Evolutionary conservation across 2,113 vertebrate genomes (phyloP).

Genomic region (Aythya baeri): DNA sequence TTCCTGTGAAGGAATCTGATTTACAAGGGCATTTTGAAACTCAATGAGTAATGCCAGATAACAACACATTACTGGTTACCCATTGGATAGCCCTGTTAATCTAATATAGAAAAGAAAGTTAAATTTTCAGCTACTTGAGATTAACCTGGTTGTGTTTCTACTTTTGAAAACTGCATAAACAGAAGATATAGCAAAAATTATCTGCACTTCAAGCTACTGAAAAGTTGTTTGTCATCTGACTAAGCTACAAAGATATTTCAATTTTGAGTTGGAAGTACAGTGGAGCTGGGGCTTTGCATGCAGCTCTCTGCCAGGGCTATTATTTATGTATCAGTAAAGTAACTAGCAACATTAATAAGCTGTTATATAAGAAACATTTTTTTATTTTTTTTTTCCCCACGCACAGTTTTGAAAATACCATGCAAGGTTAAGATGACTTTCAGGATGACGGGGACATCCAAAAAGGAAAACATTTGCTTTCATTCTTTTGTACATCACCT

Average conservation of each 20-base stretch:
- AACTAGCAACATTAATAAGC: not conserved
- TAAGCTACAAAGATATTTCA: not conserved
- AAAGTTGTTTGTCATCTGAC: not conserved
- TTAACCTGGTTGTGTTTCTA: not conserved
- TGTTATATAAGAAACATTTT: not conserved
- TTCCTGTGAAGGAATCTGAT: not conserved
- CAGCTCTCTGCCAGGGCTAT: not conserved
- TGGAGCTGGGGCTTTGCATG: not conserved
- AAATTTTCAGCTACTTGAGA: accelerated
- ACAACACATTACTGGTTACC: not conserved
- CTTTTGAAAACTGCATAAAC: not conserved
- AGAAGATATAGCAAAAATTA: not conserved
- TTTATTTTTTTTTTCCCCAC: not conserved
- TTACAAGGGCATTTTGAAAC: not conserved
- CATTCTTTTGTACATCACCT: not conserved
- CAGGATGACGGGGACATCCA: not conserved
- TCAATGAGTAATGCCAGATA: not conserved
- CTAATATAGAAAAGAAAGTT: not conserved
- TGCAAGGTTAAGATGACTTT: not conserved
- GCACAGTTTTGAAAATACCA: not conserved
- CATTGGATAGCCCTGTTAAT: not conserved
- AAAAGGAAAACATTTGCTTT: not conserved
- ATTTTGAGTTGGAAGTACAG: not conserved
- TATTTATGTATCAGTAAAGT: not conserved
- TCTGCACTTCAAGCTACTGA: not conserved